Evolutionary conservation across 2,888 invertebrate species (phyloP), one percentile per base, ranked within the genome.

Genomic region (Microctonus hyperodae): DNA sequence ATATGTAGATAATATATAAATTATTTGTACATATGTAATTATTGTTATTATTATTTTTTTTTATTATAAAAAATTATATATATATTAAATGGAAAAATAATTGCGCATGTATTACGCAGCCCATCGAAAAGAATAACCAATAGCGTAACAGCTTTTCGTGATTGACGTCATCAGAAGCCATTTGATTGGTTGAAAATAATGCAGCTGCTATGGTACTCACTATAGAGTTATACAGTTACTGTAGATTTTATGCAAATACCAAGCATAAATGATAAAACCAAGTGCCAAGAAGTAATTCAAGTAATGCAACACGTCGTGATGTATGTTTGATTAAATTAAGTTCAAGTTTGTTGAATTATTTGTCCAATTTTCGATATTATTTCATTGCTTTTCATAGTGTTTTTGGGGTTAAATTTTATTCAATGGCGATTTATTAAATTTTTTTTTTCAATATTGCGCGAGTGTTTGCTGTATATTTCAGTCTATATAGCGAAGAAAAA

Each of bases 301-400:
- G 72, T 72, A n/a, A n/a, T 69, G 74, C 77, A 77, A 79, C 77
- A 78, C 79, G 79, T 79, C 79, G 76, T 72, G 72, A 73, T 74
- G 66, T 65, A 28, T 28, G 68, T 69, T 73, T 75, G 73, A 78
- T 77, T 75, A 74, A 74, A 75, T 76, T 78, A 77, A 72, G 65
- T 70, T n/a, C 74, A 75, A 69, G 70, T 71, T 72, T 69, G 69
- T 72, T 65, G 11, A 16, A 20, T 33, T 62, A 60, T 72, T 16
- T 16, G 44, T 20, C 16, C 44, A 44, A 16, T 16, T n/a, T 2
- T 44, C 44, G 16, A 28, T 51, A 13, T 51, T 16, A 16, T 50
- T 22, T 22, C 2, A 2, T 50, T 16, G 3, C 4, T 9, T 50
- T 20, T 16, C 20, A 20, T 33, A 33, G 53, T 28, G 13, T n/a